phyloP scores from a whole-genome alignment of 2,797 vertebrate species.

The Fundulus diaphanus region DNA sequence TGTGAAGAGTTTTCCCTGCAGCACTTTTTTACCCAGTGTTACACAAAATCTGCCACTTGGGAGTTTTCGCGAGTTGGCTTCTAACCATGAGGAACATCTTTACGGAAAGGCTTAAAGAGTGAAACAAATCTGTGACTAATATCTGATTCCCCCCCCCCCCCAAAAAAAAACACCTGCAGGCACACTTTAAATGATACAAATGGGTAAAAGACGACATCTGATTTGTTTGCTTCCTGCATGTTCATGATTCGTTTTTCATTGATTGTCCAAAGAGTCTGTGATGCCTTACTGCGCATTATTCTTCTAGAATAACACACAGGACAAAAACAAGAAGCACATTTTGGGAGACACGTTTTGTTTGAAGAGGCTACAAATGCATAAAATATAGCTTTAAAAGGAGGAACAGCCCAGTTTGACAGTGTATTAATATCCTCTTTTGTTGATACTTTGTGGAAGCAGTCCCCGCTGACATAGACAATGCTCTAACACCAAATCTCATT shows the following conservation, averaged over 20 bases:
- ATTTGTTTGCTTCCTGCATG: not conserved
- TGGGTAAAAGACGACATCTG: not conserved
- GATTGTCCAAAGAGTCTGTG: not conserved
- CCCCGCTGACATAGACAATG: constrained; percentile 15
- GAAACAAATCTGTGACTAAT: not conserved
- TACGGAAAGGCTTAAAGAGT: not conserved
- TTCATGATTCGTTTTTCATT: constrained; percentile 3
- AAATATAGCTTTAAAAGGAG: not conserved
- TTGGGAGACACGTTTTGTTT: constrained; percentile 6
- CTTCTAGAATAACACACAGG: not conserved
- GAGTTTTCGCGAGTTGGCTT: not conserved
- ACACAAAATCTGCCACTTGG: not conserved
- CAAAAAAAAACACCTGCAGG: not conserved
- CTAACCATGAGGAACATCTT: not conserved
- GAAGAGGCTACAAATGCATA: not conserved
- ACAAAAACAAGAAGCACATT: constrained; percentile 2
- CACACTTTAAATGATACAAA: not conserved
- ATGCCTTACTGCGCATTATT: not conserved
- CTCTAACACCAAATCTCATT: constrained; percentile 19
- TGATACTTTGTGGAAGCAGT: constrained; percentile 6
- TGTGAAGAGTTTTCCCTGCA: not conserved
- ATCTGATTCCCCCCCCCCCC: not conserved
- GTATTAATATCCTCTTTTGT: not conserved
- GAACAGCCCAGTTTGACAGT: not conserved
- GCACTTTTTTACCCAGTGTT: not conserved